Base-by-base conservation (phyloP, 2,113 vertebrate species). In the Craseonycteris thonglongyai region DNA sequence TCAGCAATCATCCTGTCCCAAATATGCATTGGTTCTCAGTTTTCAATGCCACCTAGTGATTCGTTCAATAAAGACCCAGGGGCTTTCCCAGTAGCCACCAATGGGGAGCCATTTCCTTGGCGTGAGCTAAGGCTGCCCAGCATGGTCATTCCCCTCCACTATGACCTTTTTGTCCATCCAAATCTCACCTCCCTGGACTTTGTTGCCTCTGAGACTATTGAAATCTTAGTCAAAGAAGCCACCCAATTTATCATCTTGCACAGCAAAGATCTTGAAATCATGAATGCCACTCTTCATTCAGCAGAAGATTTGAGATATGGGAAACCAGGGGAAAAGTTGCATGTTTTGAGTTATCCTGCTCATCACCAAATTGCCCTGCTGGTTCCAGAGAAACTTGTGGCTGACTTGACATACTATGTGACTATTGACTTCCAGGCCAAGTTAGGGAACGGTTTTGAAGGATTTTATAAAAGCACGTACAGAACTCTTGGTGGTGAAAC, bases 111-210 rank as follows among this genome's bases (percentile, higher is more conserved):
- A 81, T 97, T 98, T 95, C 96, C 93, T 69, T 97, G 91, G 96
- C 38, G 5, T 15, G 40, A 93, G 35, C 47, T 96, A 65, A 83
- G 94, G 38, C 96, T 97, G 61, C 93, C 92, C 24, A 68, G 2
- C 1, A 26, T 2, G 10, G 61, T 93, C 26, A 33, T 86, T 71
- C 88, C 95, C 15, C 45, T 93, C 33, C 95, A 95, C 74, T 97
- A 83, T 88, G 88, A 93, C 24, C 90, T 97, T 49, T 56, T 35
- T 16, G 16, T 94, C 24, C 94, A 95, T 13, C 92, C 93, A 68
- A 96, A 95, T 80, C 88, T 97, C 63, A 96, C 94, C 22, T 96
- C 92, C 56, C n/a, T 97, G 87, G 54, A 94, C 49, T 97, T 97
- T 19, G 26, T 76, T 92, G 89, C 82, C 35, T 89, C 84, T 91